Conservation (phyloP, 2,888 invertebrate species). For the Oxyscelio sp. region DNA sequence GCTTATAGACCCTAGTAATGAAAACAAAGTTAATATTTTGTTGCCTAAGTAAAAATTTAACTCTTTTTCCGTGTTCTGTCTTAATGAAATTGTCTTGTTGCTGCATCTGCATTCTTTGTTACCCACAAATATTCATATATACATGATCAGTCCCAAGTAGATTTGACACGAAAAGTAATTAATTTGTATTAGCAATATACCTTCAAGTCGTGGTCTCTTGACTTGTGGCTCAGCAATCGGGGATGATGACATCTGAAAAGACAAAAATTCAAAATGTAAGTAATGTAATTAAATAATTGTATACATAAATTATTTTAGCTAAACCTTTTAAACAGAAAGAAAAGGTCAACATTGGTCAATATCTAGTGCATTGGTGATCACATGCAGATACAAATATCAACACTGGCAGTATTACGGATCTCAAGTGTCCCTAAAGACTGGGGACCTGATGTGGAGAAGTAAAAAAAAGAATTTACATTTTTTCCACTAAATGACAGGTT, state of each 20-base stretch:
- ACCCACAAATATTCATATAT: constrained; percentile 78
- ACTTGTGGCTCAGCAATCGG: constrained; percentile 83
- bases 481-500: too few relatives aligned
- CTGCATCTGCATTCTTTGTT: constrained; percentile 76
- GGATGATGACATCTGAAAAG: constrained; percentile 83
- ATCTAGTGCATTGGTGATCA: too few relatives aligned
- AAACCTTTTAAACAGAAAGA: too few relatives aligned
- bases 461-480: too few relatives aligned
- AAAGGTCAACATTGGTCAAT: too few relatives aligned
- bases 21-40: constrained; percentile 55
- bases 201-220: constrained; percentile 86
- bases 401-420: too few relatives aligned
- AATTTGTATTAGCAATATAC: constrained; percentile 85
- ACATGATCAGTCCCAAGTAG: constrained; percentile 70
- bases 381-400: too few relatives aligned
- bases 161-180: constrained; percentile 23
- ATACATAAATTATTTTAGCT: too few relatives aligned
- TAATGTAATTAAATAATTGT: too few relatives aligned
- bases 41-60: constrained; percentile 65
- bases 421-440: too few relatives aligned
- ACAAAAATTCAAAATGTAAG: too few relatives aligned
- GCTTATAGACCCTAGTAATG: constrained; percentile 33
- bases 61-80: constrained; percentile 68
- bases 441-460: too few relatives aligned
- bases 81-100: constrained; percentile 70